Conservation (phyloP, 2,888 invertebrate species). For the Tetranychus piercei region DNA sequence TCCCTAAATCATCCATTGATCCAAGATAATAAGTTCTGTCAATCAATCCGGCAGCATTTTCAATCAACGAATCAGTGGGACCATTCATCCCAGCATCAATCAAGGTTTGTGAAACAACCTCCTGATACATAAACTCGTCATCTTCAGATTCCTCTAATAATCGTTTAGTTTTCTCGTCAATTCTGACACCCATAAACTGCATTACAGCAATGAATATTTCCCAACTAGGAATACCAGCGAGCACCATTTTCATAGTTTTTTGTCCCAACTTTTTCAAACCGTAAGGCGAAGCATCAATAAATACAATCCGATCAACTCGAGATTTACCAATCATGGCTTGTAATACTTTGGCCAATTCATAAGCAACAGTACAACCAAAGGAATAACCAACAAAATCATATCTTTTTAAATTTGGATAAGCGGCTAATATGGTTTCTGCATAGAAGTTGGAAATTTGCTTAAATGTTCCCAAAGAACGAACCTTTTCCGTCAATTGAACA, state of each 20-base stretch:
- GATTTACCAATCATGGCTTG: background rate
- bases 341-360: conserved; percentile 11
- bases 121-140: background rate
- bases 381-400: conserved; percentile 14
- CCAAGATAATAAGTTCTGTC: conserved; percentile 5
- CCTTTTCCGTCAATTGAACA: conserved; percentile 48
- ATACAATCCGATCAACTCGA: background rate
- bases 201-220: background rate
- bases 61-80: background rate
- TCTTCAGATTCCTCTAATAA: background rate
- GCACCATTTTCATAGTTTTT: background rate
- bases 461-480: conserved; percentile 1
- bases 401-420: conserved; percentile 9
- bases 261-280: background rate
- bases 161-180: background rate
- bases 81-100: conserved; percentile 7
- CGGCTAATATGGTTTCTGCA: background rate
- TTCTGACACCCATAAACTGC: background rate
- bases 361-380: conserved; percentile 2
- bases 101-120: background rate
- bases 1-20: background rate
- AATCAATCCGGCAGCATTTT: conserved; percentile 1
- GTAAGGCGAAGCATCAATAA: conserved; percentile 8
- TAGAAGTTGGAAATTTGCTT: conserved; percentile 1
- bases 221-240: background rate